Evolutionary conservation across 2,888 invertebrate species (phyloP).

Genomic region (Brassicogethes aeneus): DNA sequence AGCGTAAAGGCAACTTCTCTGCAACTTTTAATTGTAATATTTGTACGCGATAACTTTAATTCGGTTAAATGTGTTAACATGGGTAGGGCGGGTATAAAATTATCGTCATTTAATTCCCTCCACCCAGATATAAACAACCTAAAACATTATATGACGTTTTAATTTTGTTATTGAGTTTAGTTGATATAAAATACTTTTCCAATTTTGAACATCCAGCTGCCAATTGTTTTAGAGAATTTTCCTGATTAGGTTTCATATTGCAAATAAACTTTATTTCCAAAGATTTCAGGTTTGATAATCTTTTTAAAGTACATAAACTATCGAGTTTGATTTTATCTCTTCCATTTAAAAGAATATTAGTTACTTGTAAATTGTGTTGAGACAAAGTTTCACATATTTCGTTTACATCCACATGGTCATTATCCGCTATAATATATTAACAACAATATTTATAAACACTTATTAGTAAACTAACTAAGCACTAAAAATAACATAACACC

Average conservation of each 20-base stretch:
- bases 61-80: constrained; percentile 25
- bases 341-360: constrained; percentile 25
- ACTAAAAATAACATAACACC: too few relatives aligned
- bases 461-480: too few relatives aligned
- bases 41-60: constrained; percentile 24
- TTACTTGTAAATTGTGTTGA: constrained; percentile 20
- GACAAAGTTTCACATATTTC: constrained; percentile 27
- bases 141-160: constrained; percentile 7
- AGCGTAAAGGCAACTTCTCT: constrained; percentile 26
- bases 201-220: constrained; percentile 28
- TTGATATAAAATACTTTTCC: constrained; percentile 20
- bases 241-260: constrained; percentile 27
- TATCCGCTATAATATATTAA: constrained; percentile 21
- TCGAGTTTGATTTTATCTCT: constrained; percentile 22
- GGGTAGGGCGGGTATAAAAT: constrained; percentile 26
- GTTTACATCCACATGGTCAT: constrained; percentile 26
- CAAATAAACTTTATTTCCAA: constrained; percentile 22
- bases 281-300: constrained; percentile 24
- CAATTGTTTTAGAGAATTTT: constrained; percentile 28
- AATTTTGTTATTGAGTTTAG: constrained; percentile 1
- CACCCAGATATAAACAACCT: constrained; percentile 27
- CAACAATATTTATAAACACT: not conserved
- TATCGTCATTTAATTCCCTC: constrained; percentile 29
- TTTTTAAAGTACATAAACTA: constrained; percentile 24
- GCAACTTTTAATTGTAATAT: constrained; percentile 29